A percentile compares a stretch with the other conserved stretches of the same genome.
These are phyloP conservation scores for Entomobrya proxima DNA, from an alignment of 2,888 invertebrate species.

Conservation along the genomic window DNA sequence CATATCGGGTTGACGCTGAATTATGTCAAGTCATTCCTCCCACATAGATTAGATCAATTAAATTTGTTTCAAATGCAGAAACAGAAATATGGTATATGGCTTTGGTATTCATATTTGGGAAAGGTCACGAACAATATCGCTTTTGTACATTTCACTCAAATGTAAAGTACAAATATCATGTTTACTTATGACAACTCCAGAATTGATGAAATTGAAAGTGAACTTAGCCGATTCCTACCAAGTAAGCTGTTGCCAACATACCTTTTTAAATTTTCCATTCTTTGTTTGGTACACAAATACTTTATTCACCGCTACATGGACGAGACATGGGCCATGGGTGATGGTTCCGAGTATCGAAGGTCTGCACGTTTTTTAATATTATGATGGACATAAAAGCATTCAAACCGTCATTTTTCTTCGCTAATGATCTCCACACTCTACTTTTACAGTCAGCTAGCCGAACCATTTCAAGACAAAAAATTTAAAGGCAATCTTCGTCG, in stretches of 20 bases:
- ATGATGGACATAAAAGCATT: conserved; percentile 29
- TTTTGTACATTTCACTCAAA: no score
- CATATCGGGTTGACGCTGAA: background rate
- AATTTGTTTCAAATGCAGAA: background rate
- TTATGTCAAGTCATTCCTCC: conserved; percentile 2
- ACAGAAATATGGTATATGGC: background rate
- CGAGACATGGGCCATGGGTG: no score
- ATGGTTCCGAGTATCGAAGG: background rate
- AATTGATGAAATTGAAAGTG: conserved; percentile 2
- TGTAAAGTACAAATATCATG: background rate
- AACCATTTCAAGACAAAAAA: conserved; percentile 32
- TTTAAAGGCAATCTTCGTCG: background rate
- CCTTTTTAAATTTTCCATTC: no score
- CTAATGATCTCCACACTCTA: conserved; percentile 53
- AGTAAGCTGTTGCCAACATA: background rate
- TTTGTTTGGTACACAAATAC: background rate
- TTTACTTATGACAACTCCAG: background rate
- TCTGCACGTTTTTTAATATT: background rate
- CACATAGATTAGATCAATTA: background rate
- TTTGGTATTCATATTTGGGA: background rate
- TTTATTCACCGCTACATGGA: no score
- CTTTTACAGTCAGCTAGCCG: background rate
- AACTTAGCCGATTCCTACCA: background rate
- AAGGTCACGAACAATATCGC: conserved; percentile 42
- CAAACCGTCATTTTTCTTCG: conserved; percentile 27